These are phyloP conservation scores for Epinephelus coioides DNA, from an alignment of 2,797 vertebrate genomes.

Conservation along the genomic window DNA sequence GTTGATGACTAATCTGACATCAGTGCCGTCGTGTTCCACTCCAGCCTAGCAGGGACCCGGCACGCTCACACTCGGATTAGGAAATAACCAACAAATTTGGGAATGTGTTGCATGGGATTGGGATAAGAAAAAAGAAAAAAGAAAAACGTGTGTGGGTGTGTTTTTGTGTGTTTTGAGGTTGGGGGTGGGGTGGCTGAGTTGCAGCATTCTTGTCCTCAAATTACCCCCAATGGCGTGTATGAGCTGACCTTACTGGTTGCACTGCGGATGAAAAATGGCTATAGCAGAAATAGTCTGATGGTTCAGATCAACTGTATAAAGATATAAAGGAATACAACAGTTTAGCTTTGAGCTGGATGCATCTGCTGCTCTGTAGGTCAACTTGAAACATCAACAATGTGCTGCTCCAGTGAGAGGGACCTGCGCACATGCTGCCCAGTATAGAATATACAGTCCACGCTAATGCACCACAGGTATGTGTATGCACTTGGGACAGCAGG, in stretches of 20 bases:
- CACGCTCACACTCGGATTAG: slow-evolving; percentile 21
- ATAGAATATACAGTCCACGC: neutral
- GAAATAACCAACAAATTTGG: slow-evolving; percentile 18
- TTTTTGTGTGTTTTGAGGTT: too few species aligned
- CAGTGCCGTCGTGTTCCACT: slow-evolving; percentile 11
- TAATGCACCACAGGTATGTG: slow-evolving; percentile 37
- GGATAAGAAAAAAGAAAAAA: neutral
- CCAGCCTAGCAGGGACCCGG: neutral
- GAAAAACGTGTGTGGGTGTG: neutral
- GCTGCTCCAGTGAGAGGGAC: neutral
- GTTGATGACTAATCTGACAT: slow-evolving; percentile 42
- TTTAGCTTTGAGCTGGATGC: slow-evolving; percentile 31
- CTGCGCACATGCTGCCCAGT: neutral
- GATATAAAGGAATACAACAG: slow-evolving; percentile 15
- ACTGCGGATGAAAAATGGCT: slow-evolving; percentile 46
- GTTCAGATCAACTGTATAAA: slow-evolving; percentile 9
- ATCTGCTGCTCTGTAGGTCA: slow-evolving; percentile 30
- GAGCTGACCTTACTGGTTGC: slow-evolving; percentile 21
- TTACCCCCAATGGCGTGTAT: neutral
- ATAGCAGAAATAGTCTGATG: slow-evolving; percentile 16
- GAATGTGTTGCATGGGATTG: slow-evolving; percentile 7
- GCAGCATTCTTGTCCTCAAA: slow-evolving; percentile 18
- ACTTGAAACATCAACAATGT: slow-evolving; percentile 4
- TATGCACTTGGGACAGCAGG: slow-evolving; percentile 33
- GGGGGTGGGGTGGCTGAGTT: neutral